Evolutionary conservation across 2,113 vertebrate genomes (phyloP).

Genomic region (Nesoenas mayeri): DNA sequence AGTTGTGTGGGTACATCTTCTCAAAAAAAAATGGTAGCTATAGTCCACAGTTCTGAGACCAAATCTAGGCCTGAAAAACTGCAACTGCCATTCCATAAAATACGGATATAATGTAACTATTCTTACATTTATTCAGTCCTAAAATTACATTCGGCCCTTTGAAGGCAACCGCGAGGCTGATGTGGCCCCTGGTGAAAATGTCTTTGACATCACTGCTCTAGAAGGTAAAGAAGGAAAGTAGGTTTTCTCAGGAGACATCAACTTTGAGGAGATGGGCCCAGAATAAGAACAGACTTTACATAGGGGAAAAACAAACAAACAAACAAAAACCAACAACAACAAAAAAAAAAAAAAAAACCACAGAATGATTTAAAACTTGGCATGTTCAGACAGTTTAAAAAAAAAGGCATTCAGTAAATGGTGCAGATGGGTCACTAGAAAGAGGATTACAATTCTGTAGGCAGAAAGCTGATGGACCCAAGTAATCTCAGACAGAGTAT

Average conservation of each 20-base stretch:
- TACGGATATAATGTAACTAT: not conserved
- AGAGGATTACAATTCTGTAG: not conserved
- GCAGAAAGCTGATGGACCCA: not conserved
- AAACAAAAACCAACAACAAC: too few relatives aligned
- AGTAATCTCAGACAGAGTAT: not conserved
- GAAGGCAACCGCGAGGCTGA: too few relatives aligned
- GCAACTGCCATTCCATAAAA: not conserved
- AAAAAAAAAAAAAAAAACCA: too few relatives aligned
- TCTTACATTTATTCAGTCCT: too few relatives aligned
- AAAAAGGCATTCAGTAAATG: not conserved
- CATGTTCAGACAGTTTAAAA: not conserved
- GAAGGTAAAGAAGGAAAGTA: not conserved
- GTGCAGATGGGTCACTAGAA: not conserved
- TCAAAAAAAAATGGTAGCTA: not conserved
- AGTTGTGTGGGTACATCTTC: not conserved
- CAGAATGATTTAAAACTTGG: not conserved
- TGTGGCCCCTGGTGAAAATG: too few relatives aligned
- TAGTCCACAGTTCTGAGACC: not conserved
- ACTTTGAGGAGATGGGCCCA: not conserved
- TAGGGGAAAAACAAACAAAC: not conserved
- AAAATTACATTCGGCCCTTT: too few relatives aligned
- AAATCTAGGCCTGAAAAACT: not conserved
- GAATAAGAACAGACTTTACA: not conserved
- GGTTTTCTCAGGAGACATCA: not conserved
- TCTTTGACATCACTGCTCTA: too few relatives aligned